Base-by-base conservation (phyloP, 2,797 vertebrate species). In the Halcyon chelicuti region DNA sequence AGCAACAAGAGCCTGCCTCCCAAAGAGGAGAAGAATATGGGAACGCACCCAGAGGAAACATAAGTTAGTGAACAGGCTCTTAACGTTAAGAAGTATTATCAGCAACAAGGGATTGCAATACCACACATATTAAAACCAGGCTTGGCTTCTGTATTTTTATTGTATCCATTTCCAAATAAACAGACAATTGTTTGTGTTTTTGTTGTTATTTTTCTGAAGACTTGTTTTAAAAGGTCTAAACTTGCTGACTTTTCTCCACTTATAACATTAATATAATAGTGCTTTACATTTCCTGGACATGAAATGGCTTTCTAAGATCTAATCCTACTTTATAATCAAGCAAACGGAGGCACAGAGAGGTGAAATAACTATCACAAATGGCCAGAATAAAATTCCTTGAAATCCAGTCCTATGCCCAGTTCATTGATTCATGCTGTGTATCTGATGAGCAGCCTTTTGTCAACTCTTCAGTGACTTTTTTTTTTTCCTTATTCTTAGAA, bases 11-110 rank as follows among this genome's bases (percentile, higher is more conserved):
- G 88, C 86, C 72, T 92, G 74, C 82, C 82, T 97, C 88, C 87
- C 95, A 86, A 96, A 96, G 84, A 95, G 77, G 52, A 91, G 87
- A 95, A n/a, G 71, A 97, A 97, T 91, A 97, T 90, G 86, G 95
- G 84, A 98, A 96, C 1, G 16, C 88, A 96, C 96, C 93, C 96
- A 97, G 95, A 96, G 93, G 94, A 97, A 96, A 95, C 92, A 73
- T 95, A 95, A 96, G 79, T 97, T 93, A 96, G 88, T 88, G 88
- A 86, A 93, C 88, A 96, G 76, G 84, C 87, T 96, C 94, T 97
- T 94, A 93, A 90, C 82, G 85, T 94, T 95, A 94, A 87, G 96
- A 97, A 90, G 72, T 94, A 68, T 88, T 87, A 83, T 97, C 93
- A 93, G 76, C 79, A 96, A 73, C 80, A 96, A 86, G 96, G 82